Conservation (phyloP, 2,113 vertebrate species). For the Mustelus asterias region DNA sequence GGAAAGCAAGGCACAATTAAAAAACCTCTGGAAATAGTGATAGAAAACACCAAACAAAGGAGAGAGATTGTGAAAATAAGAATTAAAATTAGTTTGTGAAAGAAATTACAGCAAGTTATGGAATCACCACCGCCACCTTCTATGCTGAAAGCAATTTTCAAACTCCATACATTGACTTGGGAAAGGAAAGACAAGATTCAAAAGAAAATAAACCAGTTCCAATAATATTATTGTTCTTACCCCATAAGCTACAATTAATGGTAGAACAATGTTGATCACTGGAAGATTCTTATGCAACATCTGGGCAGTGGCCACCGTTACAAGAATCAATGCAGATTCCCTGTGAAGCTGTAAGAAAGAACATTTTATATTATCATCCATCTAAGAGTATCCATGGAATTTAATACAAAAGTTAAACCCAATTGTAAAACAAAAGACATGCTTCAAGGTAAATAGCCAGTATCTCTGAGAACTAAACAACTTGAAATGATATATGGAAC, state of each 20-base stretch:
- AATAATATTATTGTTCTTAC: conserved; percentile 42
- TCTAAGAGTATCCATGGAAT: neutral
- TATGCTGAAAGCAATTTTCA: neutral
- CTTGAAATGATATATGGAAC: neutral
- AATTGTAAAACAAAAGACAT: neutral
- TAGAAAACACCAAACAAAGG: neutral
- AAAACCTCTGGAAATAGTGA: neutral
- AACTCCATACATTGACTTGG: neutral
- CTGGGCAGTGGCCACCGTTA: conserved; percentile 46
- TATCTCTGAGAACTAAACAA: neutral
- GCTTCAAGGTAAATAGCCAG: neutral
- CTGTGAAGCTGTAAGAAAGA: conserved; percentile 36
- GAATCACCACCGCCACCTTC: neutral
- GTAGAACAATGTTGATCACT: conserved; percentile 42
- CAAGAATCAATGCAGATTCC: conserved; percentile 48
- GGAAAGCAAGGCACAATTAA: neutral
- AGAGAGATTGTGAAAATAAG: neutral
- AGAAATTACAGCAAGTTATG: neutral
- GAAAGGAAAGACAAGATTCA: neutral
- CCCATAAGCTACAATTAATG: conserved; percentile 48
- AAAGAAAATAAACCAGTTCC: neutral
- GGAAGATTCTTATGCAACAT: conserved; percentile 45
- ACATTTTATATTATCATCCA: neutral
- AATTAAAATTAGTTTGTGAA: neutral
- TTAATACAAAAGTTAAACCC: neutral